These are phyloP conservation scores for Macroglossus sobrinus DNA, from an alignment of 2,113 vertebrate genomes.

Conservation along the genomic window DNA sequence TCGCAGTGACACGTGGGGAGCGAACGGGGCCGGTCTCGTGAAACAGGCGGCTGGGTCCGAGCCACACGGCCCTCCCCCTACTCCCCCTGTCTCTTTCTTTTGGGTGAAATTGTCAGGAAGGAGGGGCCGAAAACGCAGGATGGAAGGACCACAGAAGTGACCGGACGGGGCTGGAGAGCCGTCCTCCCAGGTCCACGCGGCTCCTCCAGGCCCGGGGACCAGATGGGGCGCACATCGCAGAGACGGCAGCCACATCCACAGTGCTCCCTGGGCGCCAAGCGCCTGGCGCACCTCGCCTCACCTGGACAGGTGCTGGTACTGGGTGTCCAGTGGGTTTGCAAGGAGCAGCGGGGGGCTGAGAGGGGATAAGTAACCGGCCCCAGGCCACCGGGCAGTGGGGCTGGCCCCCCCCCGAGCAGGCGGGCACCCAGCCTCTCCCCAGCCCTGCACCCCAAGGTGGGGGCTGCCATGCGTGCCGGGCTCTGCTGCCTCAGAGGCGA, in stretches of 20 bases:
- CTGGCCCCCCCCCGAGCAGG: no score
- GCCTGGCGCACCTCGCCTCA: no score
- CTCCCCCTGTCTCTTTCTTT: neutral
- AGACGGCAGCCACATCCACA: accelerated
- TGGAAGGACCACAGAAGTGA: neutral
- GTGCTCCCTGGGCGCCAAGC: neutral
- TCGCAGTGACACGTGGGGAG: accelerated
- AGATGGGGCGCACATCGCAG: accelerated
- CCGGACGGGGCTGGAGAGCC: neutral
- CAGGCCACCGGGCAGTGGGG: accelerated
- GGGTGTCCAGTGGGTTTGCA: neutral
- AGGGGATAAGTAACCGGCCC: neutral
- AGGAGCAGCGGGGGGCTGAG: neutral
- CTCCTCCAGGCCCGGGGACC: neutral
- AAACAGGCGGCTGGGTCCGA: neutral
- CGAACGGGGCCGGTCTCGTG: accelerated
- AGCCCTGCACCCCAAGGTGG: accelerated
- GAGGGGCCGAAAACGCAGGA: neutral
- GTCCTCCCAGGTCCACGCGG: accelerated
- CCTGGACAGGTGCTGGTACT: neutral
- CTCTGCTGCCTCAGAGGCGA: accelerated
- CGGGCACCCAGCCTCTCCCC: neutral
- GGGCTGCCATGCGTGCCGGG: accelerated
- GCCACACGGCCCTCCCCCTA: no score
- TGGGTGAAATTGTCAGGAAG: neutral